phyloP scores from a whole-genome alignment of 2,888 invertebrate genomes.

The Euplagia quadripunctaria region DNA sequence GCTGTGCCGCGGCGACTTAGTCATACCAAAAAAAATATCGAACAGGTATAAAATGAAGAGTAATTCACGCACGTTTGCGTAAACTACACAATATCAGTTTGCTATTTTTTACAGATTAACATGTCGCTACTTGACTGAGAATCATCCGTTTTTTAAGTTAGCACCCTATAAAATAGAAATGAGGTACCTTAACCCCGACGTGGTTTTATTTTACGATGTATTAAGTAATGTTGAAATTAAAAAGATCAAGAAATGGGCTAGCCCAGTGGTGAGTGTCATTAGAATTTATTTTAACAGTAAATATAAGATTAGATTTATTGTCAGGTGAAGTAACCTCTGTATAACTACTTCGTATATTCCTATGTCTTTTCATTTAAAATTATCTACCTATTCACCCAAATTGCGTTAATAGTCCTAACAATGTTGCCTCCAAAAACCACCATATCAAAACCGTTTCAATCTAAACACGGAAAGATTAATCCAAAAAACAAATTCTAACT shows the following conservation, averaged over 20 bases:
- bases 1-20: slow-evolving; percentile 93
- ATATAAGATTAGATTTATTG: not conserved
- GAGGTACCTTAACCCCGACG: slow-evolving; percentile 92
- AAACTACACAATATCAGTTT: not conserved
- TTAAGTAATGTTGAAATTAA: slow-evolving; percentile 95
- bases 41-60: slow-evolving; percentile 62
- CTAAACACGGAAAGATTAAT: not conserved
- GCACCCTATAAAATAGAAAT: slow-evolving; percentile 95
- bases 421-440: too few relatives aligned
- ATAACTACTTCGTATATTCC: too few relatives aligned
- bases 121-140: slow-evolving; percentile 91
- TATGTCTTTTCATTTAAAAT: too few relatives aligned
- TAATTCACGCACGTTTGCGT: not conserved
- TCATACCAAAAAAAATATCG: slow-evolving; percentile 66
- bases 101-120: slow-evolving; percentile 81
- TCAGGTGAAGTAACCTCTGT: not conserved
- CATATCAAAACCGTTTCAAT: not conserved
- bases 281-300: not conserved
- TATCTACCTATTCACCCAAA: too few relatives aligned
- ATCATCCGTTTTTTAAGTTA: slow-evolving; percentile 91
- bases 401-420: too few relatives aligned
- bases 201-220: slow-evolving; percentile 96
- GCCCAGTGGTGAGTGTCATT: slow-evolving; percentile 91
- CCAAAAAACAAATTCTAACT: too few relatives aligned
- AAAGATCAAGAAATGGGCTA: slow-evolving; percentile 93